phyloP scores from a whole-genome alignment of 2,797 vertebrate genomes.

The Macroramphosus scolopax region DNA sequence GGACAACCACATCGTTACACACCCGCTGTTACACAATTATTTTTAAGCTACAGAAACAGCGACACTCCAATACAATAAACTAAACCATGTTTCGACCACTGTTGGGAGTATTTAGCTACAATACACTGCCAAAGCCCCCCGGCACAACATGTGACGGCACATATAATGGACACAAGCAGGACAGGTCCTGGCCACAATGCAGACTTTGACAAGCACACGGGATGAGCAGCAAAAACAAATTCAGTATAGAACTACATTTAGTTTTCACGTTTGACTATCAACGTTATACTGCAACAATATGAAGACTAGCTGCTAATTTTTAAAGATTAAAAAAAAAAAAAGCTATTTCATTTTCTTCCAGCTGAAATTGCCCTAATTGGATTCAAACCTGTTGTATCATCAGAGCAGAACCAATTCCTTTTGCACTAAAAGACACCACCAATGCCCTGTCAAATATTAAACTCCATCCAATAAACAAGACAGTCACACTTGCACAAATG shows the following conservation, averaged over 20 bases:
- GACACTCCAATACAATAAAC: slow-evolving; percentile 17
- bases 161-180: slow-evolving; percentile 57
- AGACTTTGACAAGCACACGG: slow-evolving; percentile 66
- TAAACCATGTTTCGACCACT: slow-evolving; percentile 30
- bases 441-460: slow-evolving; percentile 10
- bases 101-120: slow-evolving; percentile 33
- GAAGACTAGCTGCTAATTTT: not conserved
- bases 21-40: slow-evolving; percentile 37
- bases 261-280: not conserved
- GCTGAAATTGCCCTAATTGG: too few species aligned
- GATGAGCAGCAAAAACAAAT: slow-evolving; percentile 36
- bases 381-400: too few species aligned
- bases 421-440: not conserved
- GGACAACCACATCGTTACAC: slow-evolving; percentile 78
- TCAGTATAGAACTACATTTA: not conserved
- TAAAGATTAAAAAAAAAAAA: too few species aligned
- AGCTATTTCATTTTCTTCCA: too few species aligned
- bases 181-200: slow-evolving; percentile 41
- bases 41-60: slow-evolving; percentile 19
- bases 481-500: slow-evolving; percentile 14
- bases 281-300: not conserved
- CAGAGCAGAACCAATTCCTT: too few species aligned
- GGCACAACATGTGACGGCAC: slow-evolving; percentile 54
- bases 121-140: slow-evolving; percentile 45
- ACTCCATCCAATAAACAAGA: slow-evolving; percentile 7